A percentile compares a stretch with the other conserved stretches of the same genome.
These are phyloP conservation scores for Sympetrum striolatum DNA, from an alignment of 2,888 invertebrate genomes.

Conservation along the genomic window DNA sequence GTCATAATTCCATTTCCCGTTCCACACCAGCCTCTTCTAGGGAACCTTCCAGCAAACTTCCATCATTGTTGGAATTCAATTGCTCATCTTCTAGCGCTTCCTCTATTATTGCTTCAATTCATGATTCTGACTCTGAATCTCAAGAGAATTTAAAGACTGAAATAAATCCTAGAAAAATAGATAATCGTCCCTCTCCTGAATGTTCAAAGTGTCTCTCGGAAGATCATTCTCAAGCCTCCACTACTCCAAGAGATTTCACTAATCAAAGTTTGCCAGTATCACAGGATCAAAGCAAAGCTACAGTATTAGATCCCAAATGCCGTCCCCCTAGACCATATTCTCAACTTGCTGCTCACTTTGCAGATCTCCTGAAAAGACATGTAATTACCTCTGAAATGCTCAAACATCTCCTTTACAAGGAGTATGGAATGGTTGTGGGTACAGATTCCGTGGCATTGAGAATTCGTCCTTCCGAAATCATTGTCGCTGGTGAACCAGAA, in stretches of 20 bases:
- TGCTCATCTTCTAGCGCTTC: slow-evolving; percentile 1
- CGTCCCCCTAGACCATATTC: slow-evolving; percentile 58
- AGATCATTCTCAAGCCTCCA: neutral
- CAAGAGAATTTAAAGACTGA: slow-evolving; percentile 58
- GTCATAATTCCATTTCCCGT: neutral
- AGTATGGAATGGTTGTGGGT: slow-evolving; percentile 54
- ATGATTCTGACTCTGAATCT: neutral
- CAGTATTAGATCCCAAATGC: slow-evolving; percentile 63
- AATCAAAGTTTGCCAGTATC: too few species aligned
- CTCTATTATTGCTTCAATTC: neutral
- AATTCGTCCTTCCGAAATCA: slow-evolving; percentile 56
- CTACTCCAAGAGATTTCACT: neutral
- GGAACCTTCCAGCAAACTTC: neutral
- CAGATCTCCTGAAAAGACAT: slow-evolving; percentile 75
- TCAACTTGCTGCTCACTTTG: slow-evolving; percentile 77
- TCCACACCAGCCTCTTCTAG: neutral
- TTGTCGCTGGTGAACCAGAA: neutral
- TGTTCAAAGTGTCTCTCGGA: neutral
- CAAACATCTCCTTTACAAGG: slow-evolving; percentile 72
- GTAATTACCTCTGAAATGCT: slow-evolving; percentile 74
- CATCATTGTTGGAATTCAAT: neutral
- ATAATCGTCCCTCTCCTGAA: slow-evolving; percentile 59
- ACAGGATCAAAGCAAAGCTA: slow-evolving; percentile 47
- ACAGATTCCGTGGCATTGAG: slow-evolving; percentile 64
- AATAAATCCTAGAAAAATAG: slow-evolving; percentile 66